Percentiles rank a stretch among this genome's conserved stretches.
Evolutionary conservation across 2,888 invertebrate species (phyloP).

Genomic region (Lapara coniferarum): DNA sequence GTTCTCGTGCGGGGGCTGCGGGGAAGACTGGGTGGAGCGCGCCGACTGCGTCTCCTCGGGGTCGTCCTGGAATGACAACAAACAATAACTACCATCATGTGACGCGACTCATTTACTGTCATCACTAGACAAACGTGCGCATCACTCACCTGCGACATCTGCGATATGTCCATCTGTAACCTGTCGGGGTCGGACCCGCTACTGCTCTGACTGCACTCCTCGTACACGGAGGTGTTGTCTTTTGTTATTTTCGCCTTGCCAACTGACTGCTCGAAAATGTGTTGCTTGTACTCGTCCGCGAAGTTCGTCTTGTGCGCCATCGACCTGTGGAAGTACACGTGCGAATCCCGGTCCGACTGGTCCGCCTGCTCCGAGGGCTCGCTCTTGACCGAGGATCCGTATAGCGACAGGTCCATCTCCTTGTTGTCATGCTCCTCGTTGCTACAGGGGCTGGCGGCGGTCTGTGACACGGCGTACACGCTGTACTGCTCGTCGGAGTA

Average conservation of each 20-base stretch:
- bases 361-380: conserved; percentile 64
- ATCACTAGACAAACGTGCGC: conserved; percentile 13
- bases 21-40: conserved; percentile 76
- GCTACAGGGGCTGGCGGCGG: conserved; percentile 64
- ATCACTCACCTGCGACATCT: conserved; percentile 73
- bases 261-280: conserved; percentile 58
- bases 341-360: conserved; percentile 51
- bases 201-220: conserved; percentile 86
- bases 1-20: conserved; percentile 67
- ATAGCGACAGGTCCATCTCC: conserved; percentile 79
- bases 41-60: conserved; percentile 80
- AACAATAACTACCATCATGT: conserved; percentile 22
- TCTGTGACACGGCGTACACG: conserved; percentile 59
- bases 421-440: conserved; percentile 74
- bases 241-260: conserved; percentile 63
- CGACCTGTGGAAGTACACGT: conserved; percentile 56
- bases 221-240: conserved; percentile 80
- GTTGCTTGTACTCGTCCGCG: conserved; percentile 71
- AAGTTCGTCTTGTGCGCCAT: conserved; percentile 58
- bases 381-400: conserved; percentile 67
- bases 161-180: conserved; percentile 87
- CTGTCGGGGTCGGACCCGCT: conserved; percentile 90
- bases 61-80: conserved; percentile 64
- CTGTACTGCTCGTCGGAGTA: conserved; percentile 69
- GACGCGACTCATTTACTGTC: neutral